These are phyloP conservation scores for Gymnodraco acuticeps DNA, from an alignment of 2,797 vertebrate species.

Conservation along the genomic window DNA sequence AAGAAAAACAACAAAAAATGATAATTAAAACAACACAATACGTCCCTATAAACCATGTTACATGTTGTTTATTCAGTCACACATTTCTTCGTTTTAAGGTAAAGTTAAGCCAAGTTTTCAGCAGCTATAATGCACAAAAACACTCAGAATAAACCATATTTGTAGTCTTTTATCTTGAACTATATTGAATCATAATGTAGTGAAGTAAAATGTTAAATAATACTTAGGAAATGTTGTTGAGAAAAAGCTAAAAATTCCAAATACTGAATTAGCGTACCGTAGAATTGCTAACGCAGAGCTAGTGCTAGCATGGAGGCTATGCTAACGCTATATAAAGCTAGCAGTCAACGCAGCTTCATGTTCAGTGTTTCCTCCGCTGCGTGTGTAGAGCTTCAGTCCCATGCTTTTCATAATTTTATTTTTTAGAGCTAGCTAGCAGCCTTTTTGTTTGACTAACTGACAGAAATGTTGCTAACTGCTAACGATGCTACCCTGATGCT, in stretches of 20 bases:
- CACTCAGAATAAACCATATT: neutral
- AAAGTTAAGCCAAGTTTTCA: neutral
- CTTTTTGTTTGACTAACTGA: constrained; percentile 54
- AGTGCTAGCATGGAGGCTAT: no score
- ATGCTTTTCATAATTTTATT: constrained; percentile 7
- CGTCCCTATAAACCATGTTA: no score
- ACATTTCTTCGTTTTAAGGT: no score
- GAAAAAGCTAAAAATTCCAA: no score
- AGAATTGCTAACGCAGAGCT: neutral
- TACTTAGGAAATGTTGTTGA: no score
- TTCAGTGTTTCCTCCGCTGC: constrained; percentile 13
- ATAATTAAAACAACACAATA: no score
- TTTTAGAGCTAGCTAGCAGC: constrained; percentile 16
- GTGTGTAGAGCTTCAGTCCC: constrained; percentile 17
- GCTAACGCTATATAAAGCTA: neutral
- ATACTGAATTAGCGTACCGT: no score
- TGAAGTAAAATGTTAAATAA: no score
- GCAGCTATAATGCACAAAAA: neutral
- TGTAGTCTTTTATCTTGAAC: no score
- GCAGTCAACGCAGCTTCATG: neutral
- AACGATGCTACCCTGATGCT: constrained; percentile 72
- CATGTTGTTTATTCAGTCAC: no score
- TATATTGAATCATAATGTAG: no score
- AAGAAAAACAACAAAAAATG: no score
- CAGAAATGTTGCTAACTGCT: constrained; percentile 62